Conservation (phyloP, 30 jellyfish, hydroid and myxozoan genomes). For the Cassiopea andromeda region DNA sequence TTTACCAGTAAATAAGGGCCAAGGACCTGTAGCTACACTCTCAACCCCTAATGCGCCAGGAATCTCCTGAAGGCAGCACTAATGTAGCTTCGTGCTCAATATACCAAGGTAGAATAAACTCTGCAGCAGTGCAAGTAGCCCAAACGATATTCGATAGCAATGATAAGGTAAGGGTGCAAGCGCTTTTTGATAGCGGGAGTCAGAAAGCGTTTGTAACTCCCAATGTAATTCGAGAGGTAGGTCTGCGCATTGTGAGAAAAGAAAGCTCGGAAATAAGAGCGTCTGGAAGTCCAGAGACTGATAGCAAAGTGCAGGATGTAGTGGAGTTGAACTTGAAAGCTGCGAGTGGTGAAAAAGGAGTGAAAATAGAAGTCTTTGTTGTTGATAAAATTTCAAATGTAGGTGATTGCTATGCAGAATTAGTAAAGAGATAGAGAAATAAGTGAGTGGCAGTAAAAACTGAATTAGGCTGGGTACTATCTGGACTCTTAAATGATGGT, state of each 20-base stretch:
- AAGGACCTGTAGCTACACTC: neutral
- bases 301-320: neutral
- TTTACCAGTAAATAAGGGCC: neutral
- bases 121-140: conserved; percentile 12
- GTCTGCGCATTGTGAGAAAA: neutral
- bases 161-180: neutral
- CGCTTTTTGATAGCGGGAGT: conserved; percentile 6
- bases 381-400: conserved; percentile 32
- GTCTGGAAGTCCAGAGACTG: neutral
- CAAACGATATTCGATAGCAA: neutral
- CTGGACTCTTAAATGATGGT: conserved; percentile 51
- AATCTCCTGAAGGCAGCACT: neutral
- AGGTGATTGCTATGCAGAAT: conserved; percentile 7
- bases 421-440: conserved; percentile 41
- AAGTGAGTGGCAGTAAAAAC: conserved; percentile 60
- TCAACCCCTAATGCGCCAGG: neutral
- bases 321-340: conserved; percentile 12
- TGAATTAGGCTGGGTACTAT: conserved; percentile 48
- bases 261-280: conserved; percentile 28
- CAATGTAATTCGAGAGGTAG: neutral
- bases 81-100: neutral
- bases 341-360: neutral
- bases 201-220: neutral
- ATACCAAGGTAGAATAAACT: neutral
- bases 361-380: conserved; percentile 29